A percentile compares a stretch with the other conserved stretches of the same genome.
Evolutionary conservation across 2,888 invertebrate species (phyloP).

Genomic region (Ormyrus thymus): DNA sequence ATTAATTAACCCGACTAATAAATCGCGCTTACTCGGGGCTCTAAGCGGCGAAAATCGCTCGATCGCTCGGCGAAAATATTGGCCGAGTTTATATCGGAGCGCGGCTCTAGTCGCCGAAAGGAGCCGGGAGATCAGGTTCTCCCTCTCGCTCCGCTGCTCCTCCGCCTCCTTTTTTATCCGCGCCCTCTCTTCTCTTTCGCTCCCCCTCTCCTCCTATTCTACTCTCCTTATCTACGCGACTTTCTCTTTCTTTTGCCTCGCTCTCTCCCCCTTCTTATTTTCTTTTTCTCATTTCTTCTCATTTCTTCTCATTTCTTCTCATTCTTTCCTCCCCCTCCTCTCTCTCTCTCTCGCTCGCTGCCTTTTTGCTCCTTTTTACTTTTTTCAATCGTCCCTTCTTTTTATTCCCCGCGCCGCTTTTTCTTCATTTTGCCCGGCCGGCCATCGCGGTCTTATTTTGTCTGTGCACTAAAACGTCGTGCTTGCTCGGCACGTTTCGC

Average conservation of each 20-base stretch:
- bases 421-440: slow-evolving; percentile 37
- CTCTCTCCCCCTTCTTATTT: slow-evolving; percentile 15
- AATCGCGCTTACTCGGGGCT: slow-evolving; percentile 57
- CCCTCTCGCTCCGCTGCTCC: slow-evolving; percentile 45
- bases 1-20: slow-evolving; percentile 71
- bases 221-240: slow-evolving; percentile 54
- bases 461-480: slow-evolving; percentile 67
- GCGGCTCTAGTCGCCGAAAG: slow-evolving; percentile 54
- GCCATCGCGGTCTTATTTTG: slow-evolving; percentile 68
- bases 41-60: background rate
- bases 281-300: slow-evolving; percentile 29
- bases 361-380: slow-evolving; percentile 42
- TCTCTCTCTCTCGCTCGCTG: background rate
- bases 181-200: slow-evolving; percentile 40
- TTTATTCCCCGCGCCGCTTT: slow-evolving; percentile 36
- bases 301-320: slow-evolving; percentile 22
- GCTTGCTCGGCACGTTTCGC: slow-evolving; percentile 54
- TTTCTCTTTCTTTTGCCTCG: slow-evolving; percentile 40
- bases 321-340: slow-evolving; percentile 1
- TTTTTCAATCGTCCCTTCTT: slow-evolving; percentile 51
- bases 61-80: slow-evolving; percentile 54
- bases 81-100: slow-evolving; percentile 55
- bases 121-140: slow-evolving; percentile 62
- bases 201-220: slow-evolving; percentile 36
- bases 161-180: slow-evolving; percentile 39